These are phyloP conservation scores for Cephus spinipes DNA, from an alignment of 2,888 invertebrate species.

Conservation along the genomic window DNA sequence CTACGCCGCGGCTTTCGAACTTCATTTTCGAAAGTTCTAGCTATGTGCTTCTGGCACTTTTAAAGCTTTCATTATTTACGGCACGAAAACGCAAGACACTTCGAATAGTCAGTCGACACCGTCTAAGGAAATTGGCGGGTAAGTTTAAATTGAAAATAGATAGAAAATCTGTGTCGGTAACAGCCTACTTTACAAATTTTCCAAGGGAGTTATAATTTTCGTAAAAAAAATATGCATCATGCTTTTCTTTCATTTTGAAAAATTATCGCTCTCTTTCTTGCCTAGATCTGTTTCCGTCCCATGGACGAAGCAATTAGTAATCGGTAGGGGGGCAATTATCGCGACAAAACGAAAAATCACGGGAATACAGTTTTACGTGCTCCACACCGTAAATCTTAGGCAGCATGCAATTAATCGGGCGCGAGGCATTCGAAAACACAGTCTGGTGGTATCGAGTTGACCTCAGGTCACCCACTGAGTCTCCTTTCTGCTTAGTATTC, in stretches of 20 bases:
- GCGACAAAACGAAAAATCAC: conserved; percentile 37
- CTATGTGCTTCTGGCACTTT: conserved; percentile 37
- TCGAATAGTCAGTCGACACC: not conserved
- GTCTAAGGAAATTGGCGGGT: not conserved
- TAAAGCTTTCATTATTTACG: conserved; percentile 46
- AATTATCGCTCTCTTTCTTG: conserved; percentile 11
- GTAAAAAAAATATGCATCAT: not conserved
- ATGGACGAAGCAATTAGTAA: conserved; percentile 47
- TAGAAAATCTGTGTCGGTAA: not conserved
- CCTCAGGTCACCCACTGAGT: conserved; percentile 47
- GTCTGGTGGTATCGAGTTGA: conserved; percentile 52
- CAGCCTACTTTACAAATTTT: not conserved
- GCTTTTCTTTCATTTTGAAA: not conserved
- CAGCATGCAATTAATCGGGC: conserved; percentile 59
- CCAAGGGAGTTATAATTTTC: not conserved
- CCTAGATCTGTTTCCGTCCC: conserved; percentile 24
- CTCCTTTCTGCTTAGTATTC: not conserved
- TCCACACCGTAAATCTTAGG: conserved; percentile 56
- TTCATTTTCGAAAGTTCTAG: conserved; percentile 50
- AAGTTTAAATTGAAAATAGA: not conserved
- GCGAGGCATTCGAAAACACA: conserved; percentile 43
- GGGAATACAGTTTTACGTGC: conserved; percentile 46
- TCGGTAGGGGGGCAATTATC: conserved; percentile 47
- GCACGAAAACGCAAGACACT: not conserved
- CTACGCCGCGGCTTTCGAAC: conserved; percentile 47